Percentiles rank a stretch among this genome's conserved stretches.
Conservation (phyloP, 2,113 vertebrate species). For the Tupaia tana region DNA sequence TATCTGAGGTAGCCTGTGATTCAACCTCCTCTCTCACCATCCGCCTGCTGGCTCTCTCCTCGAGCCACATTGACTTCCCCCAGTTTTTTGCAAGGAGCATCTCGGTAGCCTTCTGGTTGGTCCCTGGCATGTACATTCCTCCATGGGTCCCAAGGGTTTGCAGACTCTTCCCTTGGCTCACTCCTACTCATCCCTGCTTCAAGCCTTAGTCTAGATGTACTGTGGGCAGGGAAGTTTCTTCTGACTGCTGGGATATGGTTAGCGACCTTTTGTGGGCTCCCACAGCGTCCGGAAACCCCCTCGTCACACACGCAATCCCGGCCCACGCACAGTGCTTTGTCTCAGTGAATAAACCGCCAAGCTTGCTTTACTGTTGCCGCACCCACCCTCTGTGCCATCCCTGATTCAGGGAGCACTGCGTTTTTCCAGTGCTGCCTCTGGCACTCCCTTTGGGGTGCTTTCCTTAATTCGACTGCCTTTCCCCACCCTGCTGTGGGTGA, state of each 20-base stretch:
- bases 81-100: not conserved
- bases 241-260: not conserved
- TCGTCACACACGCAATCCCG: not conserved
- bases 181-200: not conserved
- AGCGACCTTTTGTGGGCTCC: not conserved
- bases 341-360: too few species aligned
- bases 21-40: not conserved
- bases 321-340: accelerated
- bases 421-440: not conserved
- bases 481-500: not conserved
- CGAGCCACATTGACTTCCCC: not conserved
- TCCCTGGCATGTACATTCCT: accelerated
- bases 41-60: not conserved
- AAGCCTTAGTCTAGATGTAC: not conserved
- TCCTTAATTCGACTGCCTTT: not conserved
- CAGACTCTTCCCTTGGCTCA: not conserved
- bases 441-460: not conserved
- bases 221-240: not conserved
- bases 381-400: not conserved
- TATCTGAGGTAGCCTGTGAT: not conserved
- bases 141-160: too few species aligned
- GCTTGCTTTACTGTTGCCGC: accelerated
- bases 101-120: not conserved
- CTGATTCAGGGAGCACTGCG: accelerated
- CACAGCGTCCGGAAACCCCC: not conserved